Conservation (phyloP, 2,888 invertebrate species). For the Ichneumoninae sp. region DNA sequence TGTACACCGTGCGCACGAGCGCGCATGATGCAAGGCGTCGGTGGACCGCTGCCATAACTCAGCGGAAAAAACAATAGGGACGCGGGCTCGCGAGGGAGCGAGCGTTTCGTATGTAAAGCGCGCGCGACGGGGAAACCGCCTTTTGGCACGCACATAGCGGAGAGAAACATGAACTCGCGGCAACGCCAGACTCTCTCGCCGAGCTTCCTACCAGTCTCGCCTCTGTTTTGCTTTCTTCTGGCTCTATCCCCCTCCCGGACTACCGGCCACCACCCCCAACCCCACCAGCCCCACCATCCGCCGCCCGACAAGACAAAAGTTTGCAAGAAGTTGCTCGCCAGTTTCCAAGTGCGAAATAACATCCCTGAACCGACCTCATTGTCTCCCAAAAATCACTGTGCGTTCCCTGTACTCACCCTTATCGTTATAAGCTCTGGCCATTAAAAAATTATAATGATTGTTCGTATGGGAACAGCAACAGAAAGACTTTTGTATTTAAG, state of each 20-base stretch:
- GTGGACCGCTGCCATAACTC: conserved; percentile 73
- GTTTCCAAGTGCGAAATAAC: not conserved
- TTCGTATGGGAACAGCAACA: not conserved
- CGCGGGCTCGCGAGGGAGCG: conserved; percentile 32
- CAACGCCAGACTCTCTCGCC: conserved; percentile 39
- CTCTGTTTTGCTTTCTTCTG: conserved; percentile 49
- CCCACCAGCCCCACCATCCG: not conserved
- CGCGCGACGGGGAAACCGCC: conserved; percentile 62
- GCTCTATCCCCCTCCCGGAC: conserved; percentile 34
- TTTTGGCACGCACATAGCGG: conserved; percentile 67
- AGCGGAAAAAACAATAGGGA: conserved; percentile 70
- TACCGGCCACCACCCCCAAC: conserved; percentile 3
- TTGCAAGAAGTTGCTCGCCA: conserved; percentile 23
- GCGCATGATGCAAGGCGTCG: conserved; percentile 68
- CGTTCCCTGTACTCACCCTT: not conserved
- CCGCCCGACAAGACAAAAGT: not conserved
- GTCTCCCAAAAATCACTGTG: conserved; percentile 3
- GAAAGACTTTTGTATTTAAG: not conserved
- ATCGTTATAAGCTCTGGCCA: not conserved
- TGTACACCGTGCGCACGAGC: conserved; percentile 52
- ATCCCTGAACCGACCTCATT: not conserved
- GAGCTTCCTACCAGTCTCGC: conserved; percentile 61
- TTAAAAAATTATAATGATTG: not conserved
- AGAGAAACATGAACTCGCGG: conserved; percentile 37
- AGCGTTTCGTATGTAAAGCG: conserved; percentile 69